Evolutionary conservation across 2,113 vertebrate genomes (phyloP).

Genomic region (Nannospalax galili): DNA sequence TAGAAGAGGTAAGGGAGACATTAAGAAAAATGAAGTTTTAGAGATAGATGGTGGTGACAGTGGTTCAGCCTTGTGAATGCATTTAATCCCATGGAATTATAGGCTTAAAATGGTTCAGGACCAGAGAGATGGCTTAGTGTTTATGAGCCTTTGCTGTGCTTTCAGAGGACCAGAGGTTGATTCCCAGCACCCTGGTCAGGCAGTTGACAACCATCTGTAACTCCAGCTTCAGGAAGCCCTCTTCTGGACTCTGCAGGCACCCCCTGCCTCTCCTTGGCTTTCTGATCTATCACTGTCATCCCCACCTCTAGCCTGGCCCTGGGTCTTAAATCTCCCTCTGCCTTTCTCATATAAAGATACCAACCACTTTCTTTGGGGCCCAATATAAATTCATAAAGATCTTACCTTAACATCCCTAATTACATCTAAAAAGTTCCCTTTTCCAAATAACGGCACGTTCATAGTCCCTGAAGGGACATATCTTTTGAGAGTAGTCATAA

Average conservation of each 20-base stretch:
- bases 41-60: too few relatives aligned
- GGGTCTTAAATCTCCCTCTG: not conserved
- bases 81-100: not conserved
- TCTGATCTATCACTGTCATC: accelerated
- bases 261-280: not conserved
- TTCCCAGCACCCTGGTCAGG: not conserved
- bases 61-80: accelerated
- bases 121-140: not conserved
- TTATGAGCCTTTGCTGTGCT: not conserved
- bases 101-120: not conserved
- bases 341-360: not conserved
- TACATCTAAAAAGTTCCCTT: not conserved
- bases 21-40: not conserved
- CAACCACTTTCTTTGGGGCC: not conserved
- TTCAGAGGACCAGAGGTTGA: not conserved
- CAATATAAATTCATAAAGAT: not conserved
- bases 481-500: not conserved
- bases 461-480: not conserved
- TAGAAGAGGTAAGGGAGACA: not conserved
- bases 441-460: not conserved
- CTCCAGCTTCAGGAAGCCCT: too few relatives aligned
- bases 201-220: too few relatives aligned
- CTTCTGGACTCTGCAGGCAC: not conserved
- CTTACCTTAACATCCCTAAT: not conserved
- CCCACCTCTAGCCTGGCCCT: not conserved